Evolutionary conservation across 2,888 invertebrate genomes (phyloP).

Genomic region (Dryadula phaetusa): DNA sequence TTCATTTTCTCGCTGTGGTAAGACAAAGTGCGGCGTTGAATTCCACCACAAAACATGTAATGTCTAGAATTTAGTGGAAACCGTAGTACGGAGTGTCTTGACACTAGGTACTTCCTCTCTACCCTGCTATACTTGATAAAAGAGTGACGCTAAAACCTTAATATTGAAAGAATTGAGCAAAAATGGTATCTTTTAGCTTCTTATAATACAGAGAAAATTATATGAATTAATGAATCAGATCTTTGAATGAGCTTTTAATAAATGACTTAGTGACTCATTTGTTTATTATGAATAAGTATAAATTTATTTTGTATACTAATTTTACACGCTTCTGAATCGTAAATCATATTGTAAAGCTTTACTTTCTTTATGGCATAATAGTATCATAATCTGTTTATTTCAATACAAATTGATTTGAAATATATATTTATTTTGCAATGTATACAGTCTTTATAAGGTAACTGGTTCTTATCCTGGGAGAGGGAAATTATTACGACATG

Average conservation of each 20-base stretch:
- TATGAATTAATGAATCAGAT: conserved; percentile 12
- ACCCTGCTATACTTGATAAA: too few relatives aligned
- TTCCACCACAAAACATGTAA: too few relatives aligned
- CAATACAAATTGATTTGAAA: conserved; percentile 1
- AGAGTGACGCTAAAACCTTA: too few relatives aligned
- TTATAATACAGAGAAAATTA: conserved; percentile 42
- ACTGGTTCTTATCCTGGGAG: neutral
- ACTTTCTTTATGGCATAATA: neutral
- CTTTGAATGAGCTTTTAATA: conserved; percentile 39
- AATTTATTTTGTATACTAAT: conserved; percentile 32
- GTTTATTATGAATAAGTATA: conserved; percentile 38
- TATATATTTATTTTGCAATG: neutral
- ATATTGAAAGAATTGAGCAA: too few relatives aligned
- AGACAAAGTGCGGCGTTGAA: too few relatives aligned
- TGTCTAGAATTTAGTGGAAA: too few relatives aligned
- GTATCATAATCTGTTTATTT: neutral
- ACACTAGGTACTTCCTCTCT: too few relatives aligned
- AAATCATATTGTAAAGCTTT: neutral
- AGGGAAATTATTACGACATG: neutral
- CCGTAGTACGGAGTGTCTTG: too few relatives aligned
- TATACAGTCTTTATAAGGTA: neutral
- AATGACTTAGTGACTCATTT: conserved; percentile 42
- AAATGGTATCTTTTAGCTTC: conserved; percentile 39
- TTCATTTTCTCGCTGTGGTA: too few relatives aligned
- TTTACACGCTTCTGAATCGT: conserved; percentile 12